Base-by-base conservation (phyloP, 2,888 invertebrate species). In the Ptychoptera contaminata region DNA sequence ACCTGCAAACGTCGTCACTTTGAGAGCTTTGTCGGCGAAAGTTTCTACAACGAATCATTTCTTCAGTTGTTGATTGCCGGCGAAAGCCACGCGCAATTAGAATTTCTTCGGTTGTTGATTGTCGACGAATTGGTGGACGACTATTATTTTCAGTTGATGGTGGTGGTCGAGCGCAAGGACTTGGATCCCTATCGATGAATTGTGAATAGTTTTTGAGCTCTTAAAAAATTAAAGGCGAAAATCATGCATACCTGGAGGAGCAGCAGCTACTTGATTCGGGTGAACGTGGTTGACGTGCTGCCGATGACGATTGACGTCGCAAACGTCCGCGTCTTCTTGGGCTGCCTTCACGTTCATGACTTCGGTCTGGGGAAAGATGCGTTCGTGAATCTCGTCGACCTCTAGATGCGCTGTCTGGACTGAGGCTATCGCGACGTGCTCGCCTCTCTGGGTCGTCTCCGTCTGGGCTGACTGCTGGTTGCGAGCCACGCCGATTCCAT, bases 71-170 rank as follows among this genome's bases (percentile, higher is more conserved):
- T 4, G 86, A 86, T 59, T 91, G 90, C 11, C 90, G 73, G 1
- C 91, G 74, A 62, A 91, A 91, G 2, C 91, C 91, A 45, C 88
- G 75, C 0, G 90, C 86, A 56, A 90, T 90, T 36, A 91, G 67
- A 55, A 91, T 91, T 65, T 91, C 91, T 61, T 90, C 88, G 1
- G 90, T 91, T 11, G 90, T 90, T 29, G 88, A 88, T 67, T 90
- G 90, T 47, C 90, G 71, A 47, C 90, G 70, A 48, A 87, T 84
- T 52, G 82, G 76, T 8, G 86, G 84, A 35, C 82, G 70, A 54
- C 79, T 73, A 5, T 71, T 70, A 37, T 73, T 73, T 46, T 71
- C 56, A 1, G 63, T 56, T 52, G 71, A 56, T 54, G 73, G 60
- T 32, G 67, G 67, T 29, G 73, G 69, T 8, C 77, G 62, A 9